phyloP scores from a whole-genome alignment of 2,113 vertebrate genomes.

The Gallinago paraguaiae region DNA sequence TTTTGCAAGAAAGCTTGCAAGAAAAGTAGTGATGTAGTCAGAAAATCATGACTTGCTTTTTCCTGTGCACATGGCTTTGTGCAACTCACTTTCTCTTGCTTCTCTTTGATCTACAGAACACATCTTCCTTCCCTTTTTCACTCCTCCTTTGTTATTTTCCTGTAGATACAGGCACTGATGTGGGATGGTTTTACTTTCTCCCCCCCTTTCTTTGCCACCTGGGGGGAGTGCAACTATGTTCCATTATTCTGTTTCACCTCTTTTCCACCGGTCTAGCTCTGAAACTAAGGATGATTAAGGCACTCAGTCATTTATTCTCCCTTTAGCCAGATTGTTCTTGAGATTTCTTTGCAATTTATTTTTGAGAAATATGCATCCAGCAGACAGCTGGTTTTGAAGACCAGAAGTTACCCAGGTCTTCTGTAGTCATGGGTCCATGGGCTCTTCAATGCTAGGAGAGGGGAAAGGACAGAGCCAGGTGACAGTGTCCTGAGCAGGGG shows the following conservation, averaged over 20 bases:
- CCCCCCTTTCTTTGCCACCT: not conserved
- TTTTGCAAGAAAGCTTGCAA: not conserved
- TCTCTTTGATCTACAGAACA: not conserved
- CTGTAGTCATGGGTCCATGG: accelerated
- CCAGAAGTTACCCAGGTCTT: not conserved
- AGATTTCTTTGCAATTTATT: not conserved
- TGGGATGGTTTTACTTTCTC: not conserved
- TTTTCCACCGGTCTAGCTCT: not conserved
- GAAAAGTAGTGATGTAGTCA: not conserved
- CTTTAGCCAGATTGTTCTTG: not conserved
- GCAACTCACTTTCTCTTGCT: not conserved
- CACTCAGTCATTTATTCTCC: not conserved
- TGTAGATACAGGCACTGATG: not conserved
- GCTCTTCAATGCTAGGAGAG: not conserved
- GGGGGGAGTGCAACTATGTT: not conserved
- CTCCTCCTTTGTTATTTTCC: not conserved
- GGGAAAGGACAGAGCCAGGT: not conserved
- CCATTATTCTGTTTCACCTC: not conserved
- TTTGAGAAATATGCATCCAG: not conserved
- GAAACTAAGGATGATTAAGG: not conserved
- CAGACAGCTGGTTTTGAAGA: not conserved
- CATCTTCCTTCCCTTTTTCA: constrained; percentile 23
- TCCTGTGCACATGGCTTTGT: not conserved
- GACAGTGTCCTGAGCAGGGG: not conserved
- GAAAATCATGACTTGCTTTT: not conserved